Base-by-base conservation (phyloP, 2,113 vertebrate genomes). In the Mirounga angustirostris region DNA sequence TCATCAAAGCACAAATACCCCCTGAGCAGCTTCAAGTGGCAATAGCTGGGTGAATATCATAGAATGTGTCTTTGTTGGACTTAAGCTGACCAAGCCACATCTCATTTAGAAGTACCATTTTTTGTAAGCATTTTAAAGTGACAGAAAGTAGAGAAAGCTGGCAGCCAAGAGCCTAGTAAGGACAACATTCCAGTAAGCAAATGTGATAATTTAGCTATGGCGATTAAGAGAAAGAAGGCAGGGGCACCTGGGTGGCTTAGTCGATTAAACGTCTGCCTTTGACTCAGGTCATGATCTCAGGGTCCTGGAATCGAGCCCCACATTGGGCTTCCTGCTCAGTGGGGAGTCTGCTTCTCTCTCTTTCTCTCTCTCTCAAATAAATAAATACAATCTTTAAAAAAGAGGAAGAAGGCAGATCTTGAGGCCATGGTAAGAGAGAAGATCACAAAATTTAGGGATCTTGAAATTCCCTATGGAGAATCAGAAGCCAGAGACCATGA, bases 111-210 rank as follows among this genome's bases (percentile, higher is more conserved):
- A 96, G 46, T 50, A 79, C 71, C n/a, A 10, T 24, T 89, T 65
- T 91, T n/a, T 40, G 78, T 65, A 91, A 97, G 46, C 30, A 50
- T 82, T 89, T 86, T 85, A 84, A 82, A 79, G 40, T 67, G 73
- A 88, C 18, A 80, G 82, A 59, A 84, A n/a, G 24, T 74, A 43
- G 71, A 90, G 92, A 52, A 87, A 80, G 26, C 59, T 67, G 71
- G 15, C 74, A 52, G 43, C 43, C 50, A 61, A 54, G 30, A 67
- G 28, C 2, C 36, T 50, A 71, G 8, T 2, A 63, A 61, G 33
- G 88, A 79, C 63, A 76, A 92, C 73, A 43, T 19, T 28, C 50
- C 33, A 78, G 56, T 8, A 10, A 71, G 40, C 81, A 89, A 71
- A 26, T 46, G n/a, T 28, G 7, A 61, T 6, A 1, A 56, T 43